A percentile compares a stretch with the other conserved stretches of the same genome.
These are phyloP conservation scores for Axinella damicornis DNA, from an alignment of 37 sponge, comb jelly and placozoan genomes.

Conservation along the genomic window DNA sequence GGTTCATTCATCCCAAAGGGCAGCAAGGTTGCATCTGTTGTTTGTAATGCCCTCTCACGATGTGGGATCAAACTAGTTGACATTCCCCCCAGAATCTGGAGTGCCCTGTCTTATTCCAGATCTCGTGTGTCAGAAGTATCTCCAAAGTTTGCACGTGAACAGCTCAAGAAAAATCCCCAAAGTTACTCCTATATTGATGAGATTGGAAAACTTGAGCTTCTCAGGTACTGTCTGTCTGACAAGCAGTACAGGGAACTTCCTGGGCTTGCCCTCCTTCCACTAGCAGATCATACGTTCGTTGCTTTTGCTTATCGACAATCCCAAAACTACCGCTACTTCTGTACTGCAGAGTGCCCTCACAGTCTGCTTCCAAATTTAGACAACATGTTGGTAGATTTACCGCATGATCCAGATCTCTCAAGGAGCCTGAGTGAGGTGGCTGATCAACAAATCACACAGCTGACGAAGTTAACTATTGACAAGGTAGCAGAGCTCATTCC, in stretches of 20 bases:
- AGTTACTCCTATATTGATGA: conserved; percentile 20
- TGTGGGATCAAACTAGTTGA: conserved; percentile 45
- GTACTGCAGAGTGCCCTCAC: conserved; percentile 22
- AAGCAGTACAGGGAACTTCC: conserved; percentile 30
- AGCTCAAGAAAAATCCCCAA: neutral
- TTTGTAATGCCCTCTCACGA: neutral
- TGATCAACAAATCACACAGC: conserved; percentile 5
- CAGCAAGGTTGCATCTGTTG: neutral
- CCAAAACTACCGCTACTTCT: conserved; percentile 5
- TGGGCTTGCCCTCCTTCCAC: conserved; percentile 45
- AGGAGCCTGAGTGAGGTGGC: conserved; percentile 16
- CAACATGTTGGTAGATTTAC: conserved; percentile 8
- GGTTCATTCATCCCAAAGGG: conserved; percentile 25
- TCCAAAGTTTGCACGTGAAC: conserved; percentile 14
- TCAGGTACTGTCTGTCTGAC: conserved; percentile 60
- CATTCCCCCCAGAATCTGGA: conserved; percentile 9
- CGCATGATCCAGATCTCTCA: neutral
- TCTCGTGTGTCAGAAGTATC: neutral
- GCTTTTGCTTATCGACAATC: neutral
- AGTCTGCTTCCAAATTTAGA: conserved; percentile 33
- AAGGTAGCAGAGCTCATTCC: neutral
- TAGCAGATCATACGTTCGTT: conserved; percentile 48
- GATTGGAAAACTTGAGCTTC: conserved; percentile 32
- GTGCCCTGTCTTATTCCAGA: neutral
- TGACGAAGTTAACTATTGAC: neutral